Evolutionary conservation across 2,113 vertebrate species (phyloP).

Genomic region (Hystrix brachyura): DNA sequence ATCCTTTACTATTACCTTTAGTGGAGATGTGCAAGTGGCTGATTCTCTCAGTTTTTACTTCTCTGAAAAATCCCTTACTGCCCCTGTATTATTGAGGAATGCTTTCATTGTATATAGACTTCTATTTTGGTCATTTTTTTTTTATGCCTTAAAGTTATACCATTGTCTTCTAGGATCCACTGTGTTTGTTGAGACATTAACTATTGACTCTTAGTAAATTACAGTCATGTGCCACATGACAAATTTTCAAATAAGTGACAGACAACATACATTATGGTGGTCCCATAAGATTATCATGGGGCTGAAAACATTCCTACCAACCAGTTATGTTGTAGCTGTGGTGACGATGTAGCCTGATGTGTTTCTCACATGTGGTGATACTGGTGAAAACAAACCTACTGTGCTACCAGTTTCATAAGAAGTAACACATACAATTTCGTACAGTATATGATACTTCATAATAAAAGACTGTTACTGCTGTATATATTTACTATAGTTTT

Average conservation of each 20-base stretch:
- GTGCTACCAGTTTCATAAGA: no score
- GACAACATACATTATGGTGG: neutral
- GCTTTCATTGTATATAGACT: neutral
- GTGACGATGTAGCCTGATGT: no score
- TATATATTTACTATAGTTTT: neutral
- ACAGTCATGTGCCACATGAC: neutral
- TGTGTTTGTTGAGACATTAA: constrained; percentile 37
- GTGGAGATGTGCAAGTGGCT: neutral
- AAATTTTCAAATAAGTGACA: neutral
- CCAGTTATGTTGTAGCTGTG: neutral
- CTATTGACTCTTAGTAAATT: neutral
- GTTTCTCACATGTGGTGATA: neutral
- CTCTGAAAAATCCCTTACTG: constrained; percentile 34
- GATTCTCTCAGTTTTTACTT: constrained; percentile 12
- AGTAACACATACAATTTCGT: neutral
- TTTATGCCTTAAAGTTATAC: neutral
- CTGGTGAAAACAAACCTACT: neutral
- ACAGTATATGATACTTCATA: neutral
- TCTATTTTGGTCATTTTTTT: neutral
- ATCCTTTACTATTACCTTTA: neutral
- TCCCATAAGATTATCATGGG: neutral
- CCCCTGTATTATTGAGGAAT: constrained; percentile 37
- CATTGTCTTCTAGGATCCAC: constrained; percentile 40
- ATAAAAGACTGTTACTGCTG: neutral
- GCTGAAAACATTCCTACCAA: neutral